Evolutionary conservation across 2,113 vertebrate species (phyloP).

Genomic region (Pelodiscus sinensis): DNA sequence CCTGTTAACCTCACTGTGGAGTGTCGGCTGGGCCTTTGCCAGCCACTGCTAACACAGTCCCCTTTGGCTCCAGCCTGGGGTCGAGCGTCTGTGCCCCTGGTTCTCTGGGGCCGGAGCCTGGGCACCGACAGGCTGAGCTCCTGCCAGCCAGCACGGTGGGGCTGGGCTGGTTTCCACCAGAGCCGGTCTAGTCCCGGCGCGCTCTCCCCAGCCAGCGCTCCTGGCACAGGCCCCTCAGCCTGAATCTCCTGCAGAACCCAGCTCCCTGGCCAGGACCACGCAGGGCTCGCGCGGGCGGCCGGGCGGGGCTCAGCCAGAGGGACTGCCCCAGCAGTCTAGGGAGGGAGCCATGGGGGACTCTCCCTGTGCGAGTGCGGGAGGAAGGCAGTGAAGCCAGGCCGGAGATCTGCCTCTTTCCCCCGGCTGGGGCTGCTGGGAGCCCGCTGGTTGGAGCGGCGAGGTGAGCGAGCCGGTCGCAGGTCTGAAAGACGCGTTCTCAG

Average conservation of each 20-base stretch:
- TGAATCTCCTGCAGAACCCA: neutral
- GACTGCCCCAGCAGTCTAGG: neutral
- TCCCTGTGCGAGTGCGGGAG: neutral
- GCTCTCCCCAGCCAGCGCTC: neutral
- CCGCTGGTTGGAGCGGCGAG: neutral
- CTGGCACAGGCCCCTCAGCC: neutral
- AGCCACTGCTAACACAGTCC: rapidly evolving
- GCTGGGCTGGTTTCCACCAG: neutral
- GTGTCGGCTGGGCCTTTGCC: neutral
- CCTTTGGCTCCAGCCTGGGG: neutral
- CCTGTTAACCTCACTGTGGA: neutral
- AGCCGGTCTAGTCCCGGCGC: neutral
- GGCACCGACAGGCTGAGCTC: too few relatives aligned
- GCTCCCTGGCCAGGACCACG: too few relatives aligned
- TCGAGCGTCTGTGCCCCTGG: neutral
- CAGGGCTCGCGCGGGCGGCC: too few relatives aligned
- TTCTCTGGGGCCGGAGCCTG: neutral
- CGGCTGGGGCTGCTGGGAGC: neutral
- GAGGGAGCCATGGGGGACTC: neutral
- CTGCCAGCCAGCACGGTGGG: too few relatives aligned
- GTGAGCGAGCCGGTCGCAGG: neutral
- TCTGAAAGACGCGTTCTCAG: neutral
- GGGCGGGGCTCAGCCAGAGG: neutral
- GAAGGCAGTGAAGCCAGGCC: neutral
- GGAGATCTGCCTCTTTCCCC: neutral